Evolutionary conservation across 2,888 invertebrate species (phyloP).

Genomic region (Sinopyrophorus schimmeli): DNA sequence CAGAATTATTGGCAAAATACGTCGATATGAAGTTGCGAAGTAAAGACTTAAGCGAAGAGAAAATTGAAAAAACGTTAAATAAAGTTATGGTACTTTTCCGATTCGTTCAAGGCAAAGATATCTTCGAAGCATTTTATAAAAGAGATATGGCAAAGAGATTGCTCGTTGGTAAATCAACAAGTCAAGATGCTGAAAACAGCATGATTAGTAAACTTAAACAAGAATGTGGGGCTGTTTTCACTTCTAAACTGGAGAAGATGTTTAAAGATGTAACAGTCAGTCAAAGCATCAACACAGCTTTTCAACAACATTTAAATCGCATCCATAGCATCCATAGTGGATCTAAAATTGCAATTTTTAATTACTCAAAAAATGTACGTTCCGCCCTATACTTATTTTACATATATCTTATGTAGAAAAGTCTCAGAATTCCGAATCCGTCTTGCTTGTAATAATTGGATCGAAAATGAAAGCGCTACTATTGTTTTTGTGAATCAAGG

Average conservation of each 20-base stretch:
- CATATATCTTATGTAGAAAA: too few species aligned
- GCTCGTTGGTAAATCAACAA: conserved; percentile 94
- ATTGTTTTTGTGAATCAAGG: too few species aligned
- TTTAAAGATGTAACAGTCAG: conserved; percentile 99
- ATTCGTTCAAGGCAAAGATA: conserved; percentile 98
- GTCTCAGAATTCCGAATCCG: too few species aligned
- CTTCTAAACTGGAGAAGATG: conserved; percentile 98
- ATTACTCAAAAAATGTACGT: too few species aligned
- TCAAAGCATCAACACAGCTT: conserved; percentile 89
- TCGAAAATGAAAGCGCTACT: too few species aligned
- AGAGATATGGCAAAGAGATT: conserved; percentile 95
- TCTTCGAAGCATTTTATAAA: conserved; percentile 99
- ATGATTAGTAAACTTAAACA: conserved; percentile 97
- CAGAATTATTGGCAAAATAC: conserved; percentile 97
- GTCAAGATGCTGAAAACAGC: conserved; percentile 97
- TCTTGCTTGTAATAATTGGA: too few species aligned
- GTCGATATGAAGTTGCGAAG: conserved; percentile 92
- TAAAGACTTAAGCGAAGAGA: conserved; percentile 95
- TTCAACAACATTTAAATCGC: conserved; percentile 71
- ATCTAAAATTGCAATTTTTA: too few species aligned
- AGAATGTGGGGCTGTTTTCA: conserved; percentile 98
- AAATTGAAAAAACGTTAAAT: conserved; percentile 88
- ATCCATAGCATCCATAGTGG: conserved; percentile 31
- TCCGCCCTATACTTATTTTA: too few species aligned
- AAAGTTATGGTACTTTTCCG: conserved; percentile 98